phyloP scores from a whole-genome alignment of 2,888 invertebrate species.

The Drosophila paranaensis region DNA sequence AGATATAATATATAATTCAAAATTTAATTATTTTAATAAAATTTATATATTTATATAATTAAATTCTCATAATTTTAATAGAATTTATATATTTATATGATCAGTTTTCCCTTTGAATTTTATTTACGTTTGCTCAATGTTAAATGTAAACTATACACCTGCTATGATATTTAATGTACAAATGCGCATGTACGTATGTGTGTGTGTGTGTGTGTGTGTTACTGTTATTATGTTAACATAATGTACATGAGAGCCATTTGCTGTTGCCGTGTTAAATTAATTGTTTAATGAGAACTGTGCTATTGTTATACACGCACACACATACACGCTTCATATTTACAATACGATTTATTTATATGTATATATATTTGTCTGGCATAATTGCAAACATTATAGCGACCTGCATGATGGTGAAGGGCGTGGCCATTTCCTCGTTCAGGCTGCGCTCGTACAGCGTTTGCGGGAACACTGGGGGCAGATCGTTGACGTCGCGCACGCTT shows the following conservation, averaged over 20 bases:
- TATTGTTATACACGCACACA: conserved; percentile 29
- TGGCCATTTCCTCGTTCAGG: conserved; percentile 90
- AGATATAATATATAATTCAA: not conserved
- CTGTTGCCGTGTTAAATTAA: conserved; percentile 56
- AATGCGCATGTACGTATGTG: not conserved
- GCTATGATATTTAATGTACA: conserved; percentile 12
- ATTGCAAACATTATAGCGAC: conserved; percentile 85
- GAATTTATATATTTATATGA: not conserved
- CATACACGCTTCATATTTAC: conserved; percentile 26
- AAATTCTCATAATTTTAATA: not conserved
- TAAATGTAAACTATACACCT: conserved; percentile 30
- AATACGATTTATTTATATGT: conserved; percentile 18
- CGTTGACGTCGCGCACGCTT: conserved; percentile 94
- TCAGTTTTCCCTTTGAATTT: conserved; percentile 16
- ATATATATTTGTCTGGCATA: conserved; percentile 6
- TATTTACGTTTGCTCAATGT: conserved; percentile 20
- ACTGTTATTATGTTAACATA: conserved; percentile 35
- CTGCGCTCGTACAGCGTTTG: conserved; percentile 89
- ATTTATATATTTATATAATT: not conserved
- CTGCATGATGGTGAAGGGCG: conserved; percentile 91
- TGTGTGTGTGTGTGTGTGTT: conserved; percentile 17
- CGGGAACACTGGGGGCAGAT: conserved; percentile 93
- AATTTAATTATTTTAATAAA: not conserved
- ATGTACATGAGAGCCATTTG: conserved; percentile 37
- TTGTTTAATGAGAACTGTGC: conserved; percentile 47